Evolutionary conservation across 2,888 invertebrate genomes (phyloP), one percentile per base, ranked within the genome.

Genomic region (Stenurella melanura): DNA sequence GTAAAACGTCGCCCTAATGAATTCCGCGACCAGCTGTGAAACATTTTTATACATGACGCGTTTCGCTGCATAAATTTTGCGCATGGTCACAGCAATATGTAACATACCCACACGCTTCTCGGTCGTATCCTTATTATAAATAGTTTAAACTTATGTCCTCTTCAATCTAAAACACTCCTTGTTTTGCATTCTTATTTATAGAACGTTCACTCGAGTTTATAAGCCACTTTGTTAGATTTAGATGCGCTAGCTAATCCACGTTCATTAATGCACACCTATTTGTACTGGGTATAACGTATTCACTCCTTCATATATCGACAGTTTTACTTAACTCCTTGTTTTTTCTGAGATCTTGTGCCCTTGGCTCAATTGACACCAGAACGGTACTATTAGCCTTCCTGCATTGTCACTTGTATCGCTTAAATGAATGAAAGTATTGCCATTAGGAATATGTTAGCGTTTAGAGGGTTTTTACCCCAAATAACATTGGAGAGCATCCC

Each of bases 1-100:
- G 86, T 86, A 86, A 85, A 87, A 84, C 85, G 87, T 87, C 86
- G 82, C 84, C 84, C 85, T 87, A 87, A 87, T 87, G 87, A 87
- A 87, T 87, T 87, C 86, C 76, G 84, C 84, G 83, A 85, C 86
- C 87, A 87, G 86, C 87, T 87, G 87, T 82, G 86, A 85, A 85
- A 84, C 85, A 83, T 86, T 86, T 86, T 86, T 86, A 83, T 86
- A 84, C 85, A 83, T 77, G 84, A 80, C 81, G 82, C 83, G 84
- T 83, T 82, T 80, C 79, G 78, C 81, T 80, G 85, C 84, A 85
- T 85, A 85, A 85, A 85, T 85, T 84, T 84, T 76, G 83, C 82
- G 76, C 79, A 78, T 75, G 79, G 81, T 79, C 80, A 78, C 81
- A 82, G 78, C 80, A 78, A 80, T 81, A 78, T 84, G 82, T 83